Conservation (phyloP, 2,113 vertebrate genomes). For the Cisticola juncidis region DNA sequence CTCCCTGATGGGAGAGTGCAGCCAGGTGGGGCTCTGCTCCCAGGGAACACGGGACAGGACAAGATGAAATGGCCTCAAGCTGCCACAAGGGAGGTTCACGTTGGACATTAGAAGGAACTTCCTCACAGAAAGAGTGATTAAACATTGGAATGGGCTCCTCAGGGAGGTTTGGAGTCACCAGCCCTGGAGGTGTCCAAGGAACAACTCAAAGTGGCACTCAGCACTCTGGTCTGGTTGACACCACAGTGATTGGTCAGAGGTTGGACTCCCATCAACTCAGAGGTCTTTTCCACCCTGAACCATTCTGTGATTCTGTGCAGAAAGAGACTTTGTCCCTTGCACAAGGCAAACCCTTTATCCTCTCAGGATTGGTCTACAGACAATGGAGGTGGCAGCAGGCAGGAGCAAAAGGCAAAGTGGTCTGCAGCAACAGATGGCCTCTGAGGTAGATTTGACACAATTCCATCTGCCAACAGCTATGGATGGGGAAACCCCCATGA, state of each 20-base stretch:
- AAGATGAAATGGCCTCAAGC: not conserved
- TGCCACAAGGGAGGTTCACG: not conserved
- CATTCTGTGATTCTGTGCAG: not conserved
- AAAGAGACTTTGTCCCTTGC: not conserved
- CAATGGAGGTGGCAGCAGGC: too few species aligned
- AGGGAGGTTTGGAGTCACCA: not conserved
- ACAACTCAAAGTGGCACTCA: fast-evolving
- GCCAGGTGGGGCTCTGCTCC: not conserved
- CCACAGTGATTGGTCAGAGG: fast-evolving
- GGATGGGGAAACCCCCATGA: fast-evolving
- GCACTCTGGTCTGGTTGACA: not conserved
- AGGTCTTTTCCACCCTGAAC: not conserved
- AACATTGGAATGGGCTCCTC: not conserved
- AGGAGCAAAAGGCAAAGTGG: too few species aligned
- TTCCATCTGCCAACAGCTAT: too few species aligned
- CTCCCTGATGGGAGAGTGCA: not conserved
- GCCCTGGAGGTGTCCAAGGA: not conserved
- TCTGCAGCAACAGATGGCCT: too few species aligned
- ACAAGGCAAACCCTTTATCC: not conserved
- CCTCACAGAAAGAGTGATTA: not conserved
- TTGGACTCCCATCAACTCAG: not conserved
- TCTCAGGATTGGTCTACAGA: not conserved
- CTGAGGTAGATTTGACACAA: too few species aligned
- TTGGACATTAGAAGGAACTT: not conserved
- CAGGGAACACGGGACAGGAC: not conserved